phyloP scores from a whole-genome alignment of 2,888 invertebrate genomes.

The Agrenia bidenticulata region DNA sequence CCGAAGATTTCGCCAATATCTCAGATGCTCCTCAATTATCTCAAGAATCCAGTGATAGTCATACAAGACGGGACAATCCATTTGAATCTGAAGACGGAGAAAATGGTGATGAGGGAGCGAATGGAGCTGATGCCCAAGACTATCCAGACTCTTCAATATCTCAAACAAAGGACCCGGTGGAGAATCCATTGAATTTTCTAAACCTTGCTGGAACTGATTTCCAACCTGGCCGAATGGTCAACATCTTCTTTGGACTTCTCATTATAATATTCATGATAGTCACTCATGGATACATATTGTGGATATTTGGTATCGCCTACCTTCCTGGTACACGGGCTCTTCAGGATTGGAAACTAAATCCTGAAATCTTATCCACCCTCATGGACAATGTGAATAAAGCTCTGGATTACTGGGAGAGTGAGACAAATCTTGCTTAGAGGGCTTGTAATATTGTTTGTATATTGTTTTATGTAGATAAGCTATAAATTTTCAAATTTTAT shows the following conservation, averaged over 20 bases:
- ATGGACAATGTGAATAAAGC: conserved; percentile 37
- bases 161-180: conserved; percentile 12
- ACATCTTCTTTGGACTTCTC: conserved; percentile 50
- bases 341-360: conserved; percentile 33
- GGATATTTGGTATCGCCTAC: conserved; percentile 52
- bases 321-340: conserved; percentile 50
- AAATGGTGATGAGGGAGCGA: neutral
- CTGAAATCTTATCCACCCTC: conserved; percentile 22
- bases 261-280: conserved; percentile 51
- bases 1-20: neutral
- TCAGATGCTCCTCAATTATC: too few species aligned
- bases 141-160: conserved; percentile 2
- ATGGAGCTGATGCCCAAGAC: neutral
- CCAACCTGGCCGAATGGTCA: conserved; percentile 51
- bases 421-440: too few species aligned
- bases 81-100: neutral
- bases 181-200: conserved; percentile 40
- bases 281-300: conserved; percentile 50
- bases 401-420: conserved; percentile 20
- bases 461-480: too few species aligned
- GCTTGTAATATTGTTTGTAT: too few species aligned
- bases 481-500: too few species aligned
- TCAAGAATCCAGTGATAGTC: neutral
- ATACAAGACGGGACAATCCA: neutral
- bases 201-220: conserved; percentile 52